Evolutionary conservation across 2,797 vertebrate genomes (phyloP), one percentile per base, ranked within the genome.

Genomic region (Eurystomus glaucurus): DNA sequence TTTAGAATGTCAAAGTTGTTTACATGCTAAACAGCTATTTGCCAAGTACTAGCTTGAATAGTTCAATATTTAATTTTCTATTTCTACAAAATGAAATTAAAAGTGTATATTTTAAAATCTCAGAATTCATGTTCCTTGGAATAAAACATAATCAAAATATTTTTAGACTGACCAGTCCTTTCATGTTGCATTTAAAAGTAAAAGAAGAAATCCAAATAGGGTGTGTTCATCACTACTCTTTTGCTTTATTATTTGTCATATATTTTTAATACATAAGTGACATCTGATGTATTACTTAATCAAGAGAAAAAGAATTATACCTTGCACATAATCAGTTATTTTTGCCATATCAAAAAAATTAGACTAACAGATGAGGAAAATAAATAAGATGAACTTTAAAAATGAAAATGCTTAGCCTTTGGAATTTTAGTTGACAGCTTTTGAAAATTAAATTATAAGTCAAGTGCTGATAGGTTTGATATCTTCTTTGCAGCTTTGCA

Each of bases 361-460:
- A 98, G 98, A 98, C 98, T 98, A 98, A 98, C 98, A 98, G 97
- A 98, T 98, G 97, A 98, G 98, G 97, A 98, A 98, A 98, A 98
- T 98, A 98, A 98, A 98, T 98, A 98, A 98, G 97, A 98, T 98
- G 98, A 98, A 98, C 98, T 98, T 98, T 98, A 98, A 98, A 98
- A 98, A 98, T 98, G 98, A 98, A 98, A 98, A 98, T 98, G 98
- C 98, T 98, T 98, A 98, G 98, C 98, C 98, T 98, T 98, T 98
- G 98, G 98, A 98, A 99, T 98, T 98, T 98, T 98, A 98, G 97
- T 98, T 98, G 98, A 98, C 98, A 98, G 98, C 97, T 98, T 98
- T 98, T 98, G 98, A 98, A 98, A 98, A 98, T 98, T 98, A 98
- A 98, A 98, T 98, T 98, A 98, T 98, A 98, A 98, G 97, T 98